Conservation (phyloP, 2,797 vertebrate genomes). For the Epinephelus awoara region DNA sequence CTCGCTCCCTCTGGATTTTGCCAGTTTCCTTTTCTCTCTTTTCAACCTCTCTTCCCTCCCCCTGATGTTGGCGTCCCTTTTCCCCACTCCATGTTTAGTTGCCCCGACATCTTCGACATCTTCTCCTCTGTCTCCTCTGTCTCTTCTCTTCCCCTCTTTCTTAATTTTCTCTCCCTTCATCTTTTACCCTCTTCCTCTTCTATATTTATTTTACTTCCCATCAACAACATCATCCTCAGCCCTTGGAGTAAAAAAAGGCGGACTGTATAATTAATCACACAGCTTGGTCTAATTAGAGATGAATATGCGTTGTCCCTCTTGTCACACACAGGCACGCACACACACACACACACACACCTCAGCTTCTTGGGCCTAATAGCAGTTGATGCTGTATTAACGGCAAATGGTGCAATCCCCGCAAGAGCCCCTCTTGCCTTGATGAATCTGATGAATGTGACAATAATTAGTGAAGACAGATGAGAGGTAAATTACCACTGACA, state of each 20-base stretch:
- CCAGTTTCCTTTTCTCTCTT: slow-evolving; percentile 57
- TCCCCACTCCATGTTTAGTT: background rate
- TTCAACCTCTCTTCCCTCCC: slow-evolving; percentile 3
- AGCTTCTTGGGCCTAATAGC: slow-evolving; percentile 88
- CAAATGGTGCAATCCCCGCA: slow-evolving; percentile 94
- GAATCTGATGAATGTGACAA: slow-evolving; percentile 99
- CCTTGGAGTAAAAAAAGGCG: slow-evolving; percentile 92
- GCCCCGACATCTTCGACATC: slow-evolving; percentile 64
- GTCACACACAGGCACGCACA: slow-evolving; percentile 83
- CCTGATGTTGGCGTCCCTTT: background rate
- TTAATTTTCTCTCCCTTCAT: slow-evolving; percentile 18
- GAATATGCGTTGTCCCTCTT: slow-evolving; percentile 99
- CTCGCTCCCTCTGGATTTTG: slow-evolving; percentile 45
- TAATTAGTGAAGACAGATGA: slow-evolving; percentile 99
- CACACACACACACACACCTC: slow-evolving; percentile 44
- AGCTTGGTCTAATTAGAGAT: slow-evolving; percentile 99
- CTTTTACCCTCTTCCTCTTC: slow-evolving; percentile 73
- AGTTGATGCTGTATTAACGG: slow-evolving; percentile 99
- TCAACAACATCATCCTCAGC: slow-evolving; percentile 67
- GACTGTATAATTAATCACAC: slow-evolving; percentile 99
- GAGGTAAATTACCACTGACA: slow-evolving; percentile 99
- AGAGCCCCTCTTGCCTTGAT: slow-evolving; percentile 98
- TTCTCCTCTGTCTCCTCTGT: too few relatives aligned
- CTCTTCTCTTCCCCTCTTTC: slow-evolving; percentile 70
- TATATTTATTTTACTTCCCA: slow-evolving; percentile 94